These are phyloP conservation scores for Hemistola chrysoprasaria DNA, from an alignment of 2,888 invertebrate species.

Conservation along the genomic window DNA sequence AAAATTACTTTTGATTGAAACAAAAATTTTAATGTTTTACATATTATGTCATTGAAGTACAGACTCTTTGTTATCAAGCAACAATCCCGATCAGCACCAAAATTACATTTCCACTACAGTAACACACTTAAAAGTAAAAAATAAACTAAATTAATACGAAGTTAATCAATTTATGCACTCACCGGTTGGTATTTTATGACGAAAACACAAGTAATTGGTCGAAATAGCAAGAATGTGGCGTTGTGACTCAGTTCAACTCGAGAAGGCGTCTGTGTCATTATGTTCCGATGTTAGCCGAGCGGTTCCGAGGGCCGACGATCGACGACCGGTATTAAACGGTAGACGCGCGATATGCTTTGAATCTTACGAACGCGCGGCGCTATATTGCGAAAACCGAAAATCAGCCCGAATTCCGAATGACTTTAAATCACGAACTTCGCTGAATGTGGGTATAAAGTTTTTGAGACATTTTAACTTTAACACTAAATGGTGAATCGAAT, in stretches of 20 bases:
- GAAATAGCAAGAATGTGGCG: conserved; percentile 20
- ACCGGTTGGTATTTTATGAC: conserved; percentile 39
- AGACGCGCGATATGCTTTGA: conserved; percentile 63
- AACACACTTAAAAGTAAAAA: not conserved
- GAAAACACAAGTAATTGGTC: conserved; percentile 35
- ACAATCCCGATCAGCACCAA: conserved; percentile 12
- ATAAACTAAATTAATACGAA: conserved; percentile 21
- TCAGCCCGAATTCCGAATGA: conserved; percentile 34
- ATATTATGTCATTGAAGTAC: conserved; percentile 42
- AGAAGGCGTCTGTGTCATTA: conserved; percentile 43
- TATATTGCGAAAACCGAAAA: conserved; percentile 44
- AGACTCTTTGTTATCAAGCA: conserved; percentile 40
- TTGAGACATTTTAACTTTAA: conserved; percentile 7
- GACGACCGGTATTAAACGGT: too few relatives aligned
- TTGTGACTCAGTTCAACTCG: conserved; percentile 72
- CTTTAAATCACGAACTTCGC: conserved; percentile 12
- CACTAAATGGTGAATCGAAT: conserved; percentile 4
- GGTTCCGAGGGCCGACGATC: conserved; percentile 47
- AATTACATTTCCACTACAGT: not conserved
- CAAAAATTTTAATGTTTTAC: too few relatives aligned
- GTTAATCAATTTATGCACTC: conserved; percentile 38
- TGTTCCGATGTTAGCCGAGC: conserved; percentile 62
- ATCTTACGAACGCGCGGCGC: conserved; percentile 62
- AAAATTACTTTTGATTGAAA: too few relatives aligned
- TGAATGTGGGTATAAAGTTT: conserved; percentile 11